Conservation (phyloP, 2,888 invertebrate genomes). For the Cerastoderma edule region DNA sequence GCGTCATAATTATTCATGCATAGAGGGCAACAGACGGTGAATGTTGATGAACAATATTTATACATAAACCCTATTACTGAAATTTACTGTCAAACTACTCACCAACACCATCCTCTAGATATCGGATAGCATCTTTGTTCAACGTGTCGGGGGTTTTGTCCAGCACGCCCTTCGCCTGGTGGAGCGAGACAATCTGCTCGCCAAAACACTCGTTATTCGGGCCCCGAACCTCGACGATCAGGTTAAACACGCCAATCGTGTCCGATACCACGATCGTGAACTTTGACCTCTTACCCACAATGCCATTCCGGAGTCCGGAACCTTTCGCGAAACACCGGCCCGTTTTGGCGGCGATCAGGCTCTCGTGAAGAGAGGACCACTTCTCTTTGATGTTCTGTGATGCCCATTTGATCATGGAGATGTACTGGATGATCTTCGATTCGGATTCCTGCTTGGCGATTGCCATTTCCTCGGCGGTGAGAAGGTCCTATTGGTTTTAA, state of each 20-base stretch:
- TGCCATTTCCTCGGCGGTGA: slow-evolving; percentile 80
- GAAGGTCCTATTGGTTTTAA: slow-evolving; percentile 73
- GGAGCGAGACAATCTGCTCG: slow-evolving; percentile 69
- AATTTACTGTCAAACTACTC: not conserved
- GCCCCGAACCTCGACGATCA: slow-evolving; percentile 76
- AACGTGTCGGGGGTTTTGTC: slow-evolving; percentile 33
- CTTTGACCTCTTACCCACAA: slow-evolving; percentile 79
- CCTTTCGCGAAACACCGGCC: slow-evolving; percentile 77
- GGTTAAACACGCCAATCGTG: slow-evolving; percentile 62
- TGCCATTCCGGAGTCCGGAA: slow-evolving; percentile 80
- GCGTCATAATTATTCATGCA: no score
- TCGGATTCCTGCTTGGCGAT: slow-evolving; percentile 73
- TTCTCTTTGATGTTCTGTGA: slow-evolving; percentile 60
- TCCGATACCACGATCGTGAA: slow-evolving; percentile 76
- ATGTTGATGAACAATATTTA: no score
- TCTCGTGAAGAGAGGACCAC: slow-evolving; percentile 43
- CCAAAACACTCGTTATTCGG: slow-evolving; percentile 75
- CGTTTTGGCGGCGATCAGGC: slow-evolving; percentile 52
- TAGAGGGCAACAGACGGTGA: no score
- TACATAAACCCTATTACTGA: no score
- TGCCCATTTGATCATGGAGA: slow-evolving; percentile 79
- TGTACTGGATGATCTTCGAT: slow-evolving; percentile 76
- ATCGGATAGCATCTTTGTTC: slow-evolving; percentile 39
- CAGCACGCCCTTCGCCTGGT: slow-evolving; percentile 51
- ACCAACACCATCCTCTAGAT: slow-evolving; percentile 69